Evolutionary conservation across 2,797 vertebrate species (phyloP), one percentile per base, ranked within the genome.

Genomic region (Gadopsis marmoratus): DNA sequence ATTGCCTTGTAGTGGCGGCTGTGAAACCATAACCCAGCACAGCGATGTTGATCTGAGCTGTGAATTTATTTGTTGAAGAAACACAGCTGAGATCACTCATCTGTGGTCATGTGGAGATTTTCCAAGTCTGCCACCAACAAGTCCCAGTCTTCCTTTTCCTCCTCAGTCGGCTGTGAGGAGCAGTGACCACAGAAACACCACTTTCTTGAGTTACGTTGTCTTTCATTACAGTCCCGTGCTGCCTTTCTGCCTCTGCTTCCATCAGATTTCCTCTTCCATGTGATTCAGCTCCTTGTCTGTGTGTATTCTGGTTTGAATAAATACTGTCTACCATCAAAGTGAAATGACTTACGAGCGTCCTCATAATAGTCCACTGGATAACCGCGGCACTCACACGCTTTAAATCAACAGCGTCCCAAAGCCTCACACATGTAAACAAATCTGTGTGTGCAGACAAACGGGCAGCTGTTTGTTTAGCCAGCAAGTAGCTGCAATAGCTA

Each of bases 371-470:
- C 17, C 12, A 8, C 31, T 7, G 14, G 21, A 53, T 54, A 21
- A 29, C 5, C 16, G 5, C 6, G 9, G 12, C 37, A 39, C 2
- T 5, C 16, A 31, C 23, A 9, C 6, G 35, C 43, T 70, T 47
- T 47, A 58, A 58, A 59, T 47, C 31, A 23, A 29, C 5, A 59
- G 19, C 10, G 2, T 59, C 17, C 9, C 56, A n/a, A 19, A 9
- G 54, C 23, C 41, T 47, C 29, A n/a, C 62, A 31, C 43, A n/a
- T 19, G 37, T 58, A 23, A 58, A 70, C 54, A 70, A 47, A 47
- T 35, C 37, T n/a, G 35, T 14, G n/a, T 55, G 37, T 43, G 51
- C 37, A 69, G 51, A 45, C 53, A 31, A 56, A 31, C 17, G 14
- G 17, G 26, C 53, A 29, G 65, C 50, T 54, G 65, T 41, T 54